Evolutionary conservation across 1,140 invertebrate genomes (phyloP).

Genomic region (Ips typographus): DNA sequence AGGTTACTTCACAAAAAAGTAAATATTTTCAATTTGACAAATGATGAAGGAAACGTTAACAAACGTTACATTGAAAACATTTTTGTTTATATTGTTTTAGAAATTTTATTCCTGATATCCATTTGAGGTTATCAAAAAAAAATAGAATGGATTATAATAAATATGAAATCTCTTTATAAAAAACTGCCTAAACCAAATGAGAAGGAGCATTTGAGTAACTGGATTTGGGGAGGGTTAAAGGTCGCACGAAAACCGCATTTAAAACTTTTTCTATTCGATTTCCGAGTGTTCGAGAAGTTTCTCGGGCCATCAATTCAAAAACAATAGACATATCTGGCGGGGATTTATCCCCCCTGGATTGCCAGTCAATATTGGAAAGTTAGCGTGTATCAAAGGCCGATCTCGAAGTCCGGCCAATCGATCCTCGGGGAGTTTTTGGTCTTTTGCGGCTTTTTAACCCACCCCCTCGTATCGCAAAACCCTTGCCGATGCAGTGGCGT

Average conservation of each 20-base stretch:
- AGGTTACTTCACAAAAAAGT: too few species aligned
- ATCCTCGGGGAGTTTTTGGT: constrained; percentile 32
- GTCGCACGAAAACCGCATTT: background rate
- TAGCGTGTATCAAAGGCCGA: constrained; percentile 37
- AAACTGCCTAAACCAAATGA: too few species aligned
- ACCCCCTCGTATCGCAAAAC: background rate
- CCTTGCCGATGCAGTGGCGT: constrained; percentile 12
- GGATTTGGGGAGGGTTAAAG: background rate
- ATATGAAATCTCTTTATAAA: too few species aligned
- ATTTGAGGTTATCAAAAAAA: too few species aligned
- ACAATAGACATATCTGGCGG: constrained; percentile 33
- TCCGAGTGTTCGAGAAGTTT: background rate
- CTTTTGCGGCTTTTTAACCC: constrained; percentile 26
- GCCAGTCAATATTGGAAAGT: constrained; percentile 37
- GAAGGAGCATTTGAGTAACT: too few species aligned
- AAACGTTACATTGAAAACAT: too few species aligned
- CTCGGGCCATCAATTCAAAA: constrained; percentile 34
- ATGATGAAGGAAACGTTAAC: too few species aligned
- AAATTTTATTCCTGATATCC: too few species aligned
- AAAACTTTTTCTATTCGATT: constrained; percentile 22
- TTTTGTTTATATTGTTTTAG: too few species aligned
- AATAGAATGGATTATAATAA: too few species aligned
- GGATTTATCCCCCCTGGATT: constrained; percentile 14
- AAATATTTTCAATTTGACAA: too few species aligned
- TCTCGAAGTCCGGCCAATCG: constrained; percentile 34